Evolutionary conservation across 2,888 invertebrate genomes (phyloP).

Genomic region (Volucella zonaria): DNA sequence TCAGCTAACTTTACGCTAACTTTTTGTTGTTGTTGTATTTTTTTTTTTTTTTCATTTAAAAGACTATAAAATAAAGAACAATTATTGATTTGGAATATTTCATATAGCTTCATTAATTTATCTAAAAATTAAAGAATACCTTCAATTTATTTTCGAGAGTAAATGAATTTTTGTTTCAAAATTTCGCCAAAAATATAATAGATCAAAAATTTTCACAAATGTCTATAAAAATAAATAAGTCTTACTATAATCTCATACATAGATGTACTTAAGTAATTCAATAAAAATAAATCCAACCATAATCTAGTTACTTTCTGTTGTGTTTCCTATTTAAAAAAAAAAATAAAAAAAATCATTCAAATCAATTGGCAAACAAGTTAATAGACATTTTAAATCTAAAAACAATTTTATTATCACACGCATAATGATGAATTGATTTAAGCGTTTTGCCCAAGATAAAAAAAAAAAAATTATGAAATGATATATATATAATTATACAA

Average conservation of each 20-base stretch:
- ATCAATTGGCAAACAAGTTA: conserved; percentile 4
- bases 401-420: background rate
- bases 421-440: background rate
- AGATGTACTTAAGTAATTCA: conserved; percentile 13
- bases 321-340: background rate
- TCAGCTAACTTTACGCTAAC: conserved; percentile 11
- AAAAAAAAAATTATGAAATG: background rate
- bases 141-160: too few species aligned
- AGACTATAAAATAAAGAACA: background rate
- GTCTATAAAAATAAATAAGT: background rate
- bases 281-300: conserved; percentile 28
- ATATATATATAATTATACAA: conserved; percentile 9
- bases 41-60: conserved; percentile 16
- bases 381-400: background rate
- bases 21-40: conserved; percentile 13
- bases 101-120: background rate
- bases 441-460: conserved; percentile 3
- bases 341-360: conserved; percentile 9
- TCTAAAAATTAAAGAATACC: too few species aligned
- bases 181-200: conserved; percentile 15
- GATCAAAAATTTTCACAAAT: too few species aligned
- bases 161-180: background rate
- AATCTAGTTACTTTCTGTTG: conserved; percentile 26
- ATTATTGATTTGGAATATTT: background rate
- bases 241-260: conserved; percentile 17